Evolutionary conservation across 2,888 invertebrate species (phyloP).

Genomic region (Harpalus rubripes): DNA sequence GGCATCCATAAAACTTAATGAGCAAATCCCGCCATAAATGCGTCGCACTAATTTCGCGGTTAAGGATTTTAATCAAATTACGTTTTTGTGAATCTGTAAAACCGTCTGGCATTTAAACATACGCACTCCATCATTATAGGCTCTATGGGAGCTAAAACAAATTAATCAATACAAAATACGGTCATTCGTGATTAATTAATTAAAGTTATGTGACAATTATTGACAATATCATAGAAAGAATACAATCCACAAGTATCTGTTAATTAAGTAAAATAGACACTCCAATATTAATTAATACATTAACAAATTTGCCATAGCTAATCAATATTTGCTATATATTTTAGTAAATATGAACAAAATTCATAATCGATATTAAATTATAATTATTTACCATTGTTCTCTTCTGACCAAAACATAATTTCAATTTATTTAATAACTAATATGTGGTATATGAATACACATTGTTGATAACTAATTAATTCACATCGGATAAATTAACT

Average conservation of each 20-base stretch:
- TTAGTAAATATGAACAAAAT: not conserved
- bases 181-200: conserved; percentile 28
- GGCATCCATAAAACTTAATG: conserved; percentile 1
- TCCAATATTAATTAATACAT: conserved; percentile 40
- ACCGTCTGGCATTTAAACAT: not conserved
- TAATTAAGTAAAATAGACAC: conserved; percentile 47
- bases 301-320: not conserved
- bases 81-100: conserved; percentile 22
- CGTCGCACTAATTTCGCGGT: not conserved
- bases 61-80: conserved; percentile 35
- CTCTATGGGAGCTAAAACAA: not conserved
- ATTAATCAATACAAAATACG: conserved; percentile 22
- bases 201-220: conserved; percentile 19
- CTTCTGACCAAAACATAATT: conserved; percentile 23
- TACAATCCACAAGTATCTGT: not conserved
- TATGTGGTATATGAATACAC: not conserved
- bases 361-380: conserved; percentile 14
- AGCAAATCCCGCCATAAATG: conserved; percentile 12
- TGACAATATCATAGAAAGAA: conserved; percentile 4
- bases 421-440: conserved; percentile 19
- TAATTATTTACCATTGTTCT: conserved; percentile 49
- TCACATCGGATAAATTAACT: too few species aligned
- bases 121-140: conserved; percentile 8
- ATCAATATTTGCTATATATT: conserved; percentile 25
- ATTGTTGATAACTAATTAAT: not conserved